Percentiles rank a stretch among this genome's conserved stretches.
Evolutionary conservation across 2,113 vertebrate genomes (phyloP).

Genomic region (Psammodynastes pulverulentus): DNA sequence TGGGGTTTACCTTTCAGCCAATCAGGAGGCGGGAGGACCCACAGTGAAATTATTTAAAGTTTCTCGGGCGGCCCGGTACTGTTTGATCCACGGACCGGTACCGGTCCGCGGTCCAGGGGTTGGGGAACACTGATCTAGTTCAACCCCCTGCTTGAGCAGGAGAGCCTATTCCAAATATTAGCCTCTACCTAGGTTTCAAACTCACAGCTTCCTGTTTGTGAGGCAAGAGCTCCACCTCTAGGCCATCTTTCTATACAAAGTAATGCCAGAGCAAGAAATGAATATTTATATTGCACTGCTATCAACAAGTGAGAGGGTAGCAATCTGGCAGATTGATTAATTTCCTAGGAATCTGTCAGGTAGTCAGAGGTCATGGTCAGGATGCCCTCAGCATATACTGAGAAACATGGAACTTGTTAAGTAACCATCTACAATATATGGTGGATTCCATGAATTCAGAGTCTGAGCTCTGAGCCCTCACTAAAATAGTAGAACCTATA

Average conservation of each 20-base stretch:
- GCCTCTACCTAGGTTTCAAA: no score
- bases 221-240: no score
- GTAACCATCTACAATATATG: not conserved
- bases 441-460: not conserved
- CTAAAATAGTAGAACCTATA: not conserved
- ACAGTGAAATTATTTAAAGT: no score
- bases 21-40: no score
- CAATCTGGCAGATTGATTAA: not conserved
- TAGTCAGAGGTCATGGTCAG: not conserved
- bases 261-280: not conserved
- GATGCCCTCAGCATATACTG: not conserved
- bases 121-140: no score
- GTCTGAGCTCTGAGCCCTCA: not conserved
- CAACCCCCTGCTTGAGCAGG: no score
- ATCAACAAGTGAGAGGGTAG: not conserved
- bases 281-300: not conserved
- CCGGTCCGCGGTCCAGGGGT: no score
- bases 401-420: not conserved
- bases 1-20: no score
- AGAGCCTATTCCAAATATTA: no score
- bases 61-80: no score
- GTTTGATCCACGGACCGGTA: no score
- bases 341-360: not conserved
- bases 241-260: not conserved
- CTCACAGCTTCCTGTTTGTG: no score